Evolutionary conservation across 2,797 vertebrate genomes (phyloP).

Genomic region (Synaphobranchus kaupii): DNA sequence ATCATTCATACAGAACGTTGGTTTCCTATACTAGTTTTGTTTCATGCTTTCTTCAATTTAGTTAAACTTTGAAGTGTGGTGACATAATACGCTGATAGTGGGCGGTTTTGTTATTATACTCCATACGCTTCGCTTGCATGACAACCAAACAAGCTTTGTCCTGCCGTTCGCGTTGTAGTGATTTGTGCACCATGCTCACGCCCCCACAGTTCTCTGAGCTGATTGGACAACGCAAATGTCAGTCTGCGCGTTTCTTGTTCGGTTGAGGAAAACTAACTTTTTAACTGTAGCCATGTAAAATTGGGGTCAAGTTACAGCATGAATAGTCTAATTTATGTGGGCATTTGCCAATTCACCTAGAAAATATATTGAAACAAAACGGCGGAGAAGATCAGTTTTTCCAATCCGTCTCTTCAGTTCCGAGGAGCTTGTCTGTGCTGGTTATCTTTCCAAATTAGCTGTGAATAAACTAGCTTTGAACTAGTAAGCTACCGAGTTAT

Average conservation of each 20-base stretch:
- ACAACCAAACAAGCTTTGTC: constrained; percentile 68
- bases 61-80: constrained; percentile 62
- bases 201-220: constrained; percentile 44
- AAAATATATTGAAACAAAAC: background rate
- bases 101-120: constrained; percentile 73
- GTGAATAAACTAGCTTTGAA: background rate
- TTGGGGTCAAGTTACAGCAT: background rate
- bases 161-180: constrained; percentile 54
- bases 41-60: constrained; percentile 25
- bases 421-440: background rate
- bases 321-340: background rate
- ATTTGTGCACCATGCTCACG: constrained; percentile 61
- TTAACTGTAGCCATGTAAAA: background rate
- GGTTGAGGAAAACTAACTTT: constrained; percentile 41
- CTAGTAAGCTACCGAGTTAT: background rate
- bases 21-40: background rate
- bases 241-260: constrained; percentile 43
- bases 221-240: constrained; percentile 51
- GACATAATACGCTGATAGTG: constrained; percentile 54
- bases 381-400: background rate
- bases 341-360: background rate
- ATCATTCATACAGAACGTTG: background rate
- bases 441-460: background rate
- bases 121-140: constrained; percentile 42
- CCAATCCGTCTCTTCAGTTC: background rate